Conservation (phyloP, 2,113 vertebrate species). For the Laterallus jamaicensis region DNA sequence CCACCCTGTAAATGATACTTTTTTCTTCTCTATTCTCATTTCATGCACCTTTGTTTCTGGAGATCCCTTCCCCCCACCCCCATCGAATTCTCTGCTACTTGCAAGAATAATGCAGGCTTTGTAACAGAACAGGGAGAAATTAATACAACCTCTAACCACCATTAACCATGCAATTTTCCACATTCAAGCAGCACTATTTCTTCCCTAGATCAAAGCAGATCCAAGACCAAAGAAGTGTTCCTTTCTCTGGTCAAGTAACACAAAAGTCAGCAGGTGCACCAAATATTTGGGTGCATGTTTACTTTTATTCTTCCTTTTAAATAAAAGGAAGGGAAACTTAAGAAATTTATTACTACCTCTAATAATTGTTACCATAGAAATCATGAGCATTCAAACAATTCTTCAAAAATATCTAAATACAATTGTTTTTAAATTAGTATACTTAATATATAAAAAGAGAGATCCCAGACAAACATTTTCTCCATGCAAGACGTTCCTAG, state of each 20-base stretch:
- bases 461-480: background rate
- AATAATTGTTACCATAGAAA: background rate
- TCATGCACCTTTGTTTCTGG: background rate
- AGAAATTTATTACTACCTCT: background rate
- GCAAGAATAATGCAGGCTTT: background rate
- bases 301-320: background rate
- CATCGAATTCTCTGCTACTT: background rate
- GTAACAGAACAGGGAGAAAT: background rate
- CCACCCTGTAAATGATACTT: background rate
- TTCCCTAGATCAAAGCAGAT: background rate
- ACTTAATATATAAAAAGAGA: background rate
- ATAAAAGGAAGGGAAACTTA: background rate
- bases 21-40: background rate
- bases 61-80: accelerated
- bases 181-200: background rate
- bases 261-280: accelerated
- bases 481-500: accelerated
- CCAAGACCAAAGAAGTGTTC: background rate
- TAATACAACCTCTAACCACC: background rate
- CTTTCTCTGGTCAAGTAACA: background rate
- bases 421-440: background rate
- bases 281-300: background rate
- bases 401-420: background rate
- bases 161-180: background rate
- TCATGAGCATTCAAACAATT: background rate